A percentile compares a stretch with the other conserved stretches of the same genome.
Conservation (phyloP, 2,888 invertebrate species). For the Lobophora halterata region DNA sequence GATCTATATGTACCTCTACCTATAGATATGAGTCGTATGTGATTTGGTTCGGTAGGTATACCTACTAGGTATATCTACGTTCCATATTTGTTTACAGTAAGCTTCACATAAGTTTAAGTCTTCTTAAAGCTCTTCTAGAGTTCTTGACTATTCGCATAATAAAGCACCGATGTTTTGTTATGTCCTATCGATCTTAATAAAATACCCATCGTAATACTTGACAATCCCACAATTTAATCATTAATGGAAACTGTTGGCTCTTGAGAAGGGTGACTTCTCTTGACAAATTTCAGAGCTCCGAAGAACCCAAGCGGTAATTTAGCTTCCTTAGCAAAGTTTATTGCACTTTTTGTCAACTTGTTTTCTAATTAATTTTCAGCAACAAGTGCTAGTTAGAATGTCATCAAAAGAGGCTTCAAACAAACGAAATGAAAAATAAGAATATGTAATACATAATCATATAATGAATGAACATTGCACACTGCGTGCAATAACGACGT, state of each 20-base stretch:
- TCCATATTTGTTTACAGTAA: too few relatives aligned
- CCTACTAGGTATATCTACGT: too few relatives aligned
- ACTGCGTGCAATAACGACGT: too few relatives aligned
- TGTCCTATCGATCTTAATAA: not conserved
- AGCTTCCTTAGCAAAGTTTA: slow-evolving; percentile 69
- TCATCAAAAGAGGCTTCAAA: slow-evolving; percentile 36
- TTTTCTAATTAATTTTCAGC: slow-evolving; percentile 70
- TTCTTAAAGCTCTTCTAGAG: too few relatives aligned
- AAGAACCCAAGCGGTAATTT: slow-evolving; percentile 62
- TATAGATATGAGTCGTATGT: too few relatives aligned
- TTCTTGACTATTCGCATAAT: too few relatives aligned
- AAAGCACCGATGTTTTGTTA: too few relatives aligned
- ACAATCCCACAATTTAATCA: slow-evolving; percentile 49
- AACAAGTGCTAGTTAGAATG: slow-evolving; percentile 58
- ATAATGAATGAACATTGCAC: too few relatives aligned
- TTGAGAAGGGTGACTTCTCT: slow-evolving; percentile 55
- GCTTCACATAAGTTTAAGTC: too few relatives aligned
- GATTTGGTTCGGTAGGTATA: too few relatives aligned
- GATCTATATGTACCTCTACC: slow-evolving; percentile 31
- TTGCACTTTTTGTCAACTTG: slow-evolving; percentile 73
- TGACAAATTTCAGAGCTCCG: slow-evolving; percentile 66
- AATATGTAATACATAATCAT: too few relatives aligned
- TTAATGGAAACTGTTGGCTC: slow-evolving; percentile 59
- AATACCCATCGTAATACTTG: slow-evolving; percentile 43
- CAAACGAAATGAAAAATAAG: too few relatives aligned